These are phyloP conservation scores for Lithophane semibrunnea DNA, from an alignment of 2,888 invertebrate species.

Conservation along the genomic window DNA sequence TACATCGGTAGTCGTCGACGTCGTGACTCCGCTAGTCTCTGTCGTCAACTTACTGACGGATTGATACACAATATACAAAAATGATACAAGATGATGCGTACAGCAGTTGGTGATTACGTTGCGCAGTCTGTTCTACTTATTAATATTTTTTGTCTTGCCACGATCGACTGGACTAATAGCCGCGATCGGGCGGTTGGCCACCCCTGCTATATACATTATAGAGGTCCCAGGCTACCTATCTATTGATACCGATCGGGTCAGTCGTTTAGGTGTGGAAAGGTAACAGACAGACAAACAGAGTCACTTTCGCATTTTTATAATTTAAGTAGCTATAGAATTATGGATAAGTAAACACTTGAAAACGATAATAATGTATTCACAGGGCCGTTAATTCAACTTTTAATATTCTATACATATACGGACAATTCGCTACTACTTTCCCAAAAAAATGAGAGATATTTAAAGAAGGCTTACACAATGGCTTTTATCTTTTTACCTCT, in stretches of 20 bases:
- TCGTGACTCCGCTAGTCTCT: no score
- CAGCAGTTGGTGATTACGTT: no score
- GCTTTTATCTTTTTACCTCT: conserved; percentile 25
- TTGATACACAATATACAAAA: no score
- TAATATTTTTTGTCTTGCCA: no score
- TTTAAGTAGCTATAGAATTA: background rate
- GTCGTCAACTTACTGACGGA: no score
- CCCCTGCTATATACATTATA: background rate
- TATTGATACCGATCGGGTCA: background rate
- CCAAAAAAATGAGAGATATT: conserved; percentile 13
- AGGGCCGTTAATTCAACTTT: background rate
- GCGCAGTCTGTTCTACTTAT: no score
- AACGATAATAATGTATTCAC: background rate
- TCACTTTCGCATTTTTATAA: background rate
- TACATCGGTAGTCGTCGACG: no score
- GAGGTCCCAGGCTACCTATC: background rate
- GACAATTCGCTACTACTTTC: conserved; percentile 5
- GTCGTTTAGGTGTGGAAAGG: background rate
- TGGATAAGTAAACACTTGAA: background rate
- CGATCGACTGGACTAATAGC: no score
- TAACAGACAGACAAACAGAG: background rate
- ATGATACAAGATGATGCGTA: no score
- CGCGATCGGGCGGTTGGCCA: no score
- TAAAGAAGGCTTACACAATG: conserved; percentile 32
- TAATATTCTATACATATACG: background rate